phyloP scores from a whole-genome alignment of 2,113 vertebrate species.

The Dasyurus viverrinus region DNA sequence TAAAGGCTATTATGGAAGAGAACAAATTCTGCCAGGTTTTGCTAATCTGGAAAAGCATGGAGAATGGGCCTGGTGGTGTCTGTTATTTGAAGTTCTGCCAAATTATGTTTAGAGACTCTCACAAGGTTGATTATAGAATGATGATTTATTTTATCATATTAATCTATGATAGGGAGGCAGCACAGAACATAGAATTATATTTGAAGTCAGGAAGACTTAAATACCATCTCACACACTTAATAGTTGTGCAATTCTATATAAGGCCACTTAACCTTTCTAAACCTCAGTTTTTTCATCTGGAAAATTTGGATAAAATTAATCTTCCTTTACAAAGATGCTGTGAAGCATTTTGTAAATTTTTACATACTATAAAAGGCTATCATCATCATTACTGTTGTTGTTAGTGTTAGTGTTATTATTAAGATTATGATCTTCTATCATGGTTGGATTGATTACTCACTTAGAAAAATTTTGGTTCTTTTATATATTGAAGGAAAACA shows the following conservation, averaged over 20 bases:
- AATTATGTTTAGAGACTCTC: background rate
- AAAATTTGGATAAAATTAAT: background rate
- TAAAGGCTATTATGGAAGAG: background rate
- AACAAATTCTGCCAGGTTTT: background rate
- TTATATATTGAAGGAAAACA: background rate
- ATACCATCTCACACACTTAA: background rate
- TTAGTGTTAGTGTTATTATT: background rate
- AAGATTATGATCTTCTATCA: background rate
- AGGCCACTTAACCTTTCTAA: background rate
- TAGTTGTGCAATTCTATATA: background rate
- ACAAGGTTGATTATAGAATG: background rate
- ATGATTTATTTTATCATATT: background rate
- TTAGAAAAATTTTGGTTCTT: background rate
- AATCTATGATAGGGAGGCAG: background rate
- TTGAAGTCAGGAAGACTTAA: background rate
- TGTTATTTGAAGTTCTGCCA: background rate
- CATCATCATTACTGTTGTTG: background rate
- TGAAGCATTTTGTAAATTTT: background rate
- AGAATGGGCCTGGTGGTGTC: background rate
- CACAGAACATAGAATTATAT: background rate
- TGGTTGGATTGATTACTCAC: background rate
- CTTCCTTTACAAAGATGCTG: background rate
- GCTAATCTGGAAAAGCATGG: background rate
- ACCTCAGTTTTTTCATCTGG: background rate
- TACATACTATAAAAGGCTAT: background rate